Percentiles rank a stretch among this genome's conserved stretches.
Conservation (phyloP, 2,797 vertebrate genomes). For the Sternarchorhynchus goeldii region DNA sequence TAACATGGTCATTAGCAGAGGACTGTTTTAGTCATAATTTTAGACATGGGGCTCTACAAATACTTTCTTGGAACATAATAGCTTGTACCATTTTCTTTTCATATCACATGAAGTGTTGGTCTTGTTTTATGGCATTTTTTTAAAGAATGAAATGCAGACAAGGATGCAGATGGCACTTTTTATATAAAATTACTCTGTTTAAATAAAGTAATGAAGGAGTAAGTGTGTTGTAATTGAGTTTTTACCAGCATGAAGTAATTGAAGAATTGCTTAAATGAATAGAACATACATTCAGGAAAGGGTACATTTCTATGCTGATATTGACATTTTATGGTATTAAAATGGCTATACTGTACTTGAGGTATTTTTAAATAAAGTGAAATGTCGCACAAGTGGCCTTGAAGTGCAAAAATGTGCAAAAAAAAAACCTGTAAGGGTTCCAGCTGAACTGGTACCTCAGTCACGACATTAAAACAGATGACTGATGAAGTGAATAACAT, state of each 20-base stretch:
- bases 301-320: neutral
- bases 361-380: neutral
- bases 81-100: slow-evolving; percentile 11
- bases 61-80: neutral
- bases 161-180: slow-evolving; percentile 49
- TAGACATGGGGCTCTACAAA: slow-evolving; percentile 34
- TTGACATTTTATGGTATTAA: neutral
- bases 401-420: too few species aligned
- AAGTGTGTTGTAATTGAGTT: slow-evolving; percentile 2
- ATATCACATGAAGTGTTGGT: neutral
- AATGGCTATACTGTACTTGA: neutral
- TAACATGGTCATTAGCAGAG: slow-evolving; percentile 34
- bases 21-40: slow-evolving; percentile 53
- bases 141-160: slow-evolving; percentile 12
- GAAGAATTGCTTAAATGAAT: too few species aligned
- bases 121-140: slow-evolving; percentile 21
- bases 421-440: too few species aligned
- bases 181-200: slow-evolving; percentile 41
- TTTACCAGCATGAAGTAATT: neutral
- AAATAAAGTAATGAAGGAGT: slow-evolving; percentile 49
- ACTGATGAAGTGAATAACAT: too few species aligned
- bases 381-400: too few species aligned
- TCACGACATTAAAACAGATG: too few species aligned
- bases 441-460: too few species aligned
- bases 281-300: neutral